Percentiles rank a stretch among this genome's conserved stretches.
Evolutionary conservation across 2,797 vertebrate genomes (phyloP).

Genomic region (Poeciliopsis presidionis): DNA sequence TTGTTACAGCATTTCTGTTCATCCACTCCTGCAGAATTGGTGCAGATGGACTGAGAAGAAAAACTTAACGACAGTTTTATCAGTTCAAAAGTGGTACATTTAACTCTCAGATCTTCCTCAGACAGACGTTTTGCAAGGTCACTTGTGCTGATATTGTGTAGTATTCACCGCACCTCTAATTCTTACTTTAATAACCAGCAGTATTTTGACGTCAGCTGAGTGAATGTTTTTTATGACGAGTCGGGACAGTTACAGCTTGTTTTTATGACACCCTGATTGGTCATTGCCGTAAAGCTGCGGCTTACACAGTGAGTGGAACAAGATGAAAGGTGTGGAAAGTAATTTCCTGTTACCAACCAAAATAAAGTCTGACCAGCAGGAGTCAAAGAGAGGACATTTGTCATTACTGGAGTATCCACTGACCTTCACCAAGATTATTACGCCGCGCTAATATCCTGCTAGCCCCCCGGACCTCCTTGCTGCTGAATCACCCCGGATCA

Average conservation of each 20-base stretch:
- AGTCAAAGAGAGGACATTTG: conserved; percentile 71
- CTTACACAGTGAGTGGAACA: conserved; percentile 55
- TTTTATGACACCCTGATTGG: conserved; percentile 71
- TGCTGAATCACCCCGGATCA: conserved; percentile 78
- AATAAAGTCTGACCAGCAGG: conserved; percentile 69
- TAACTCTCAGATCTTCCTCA: neutral
- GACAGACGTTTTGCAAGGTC: conserved; percentile 5
- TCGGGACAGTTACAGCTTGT: conserved; percentile 62
- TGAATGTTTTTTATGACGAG: conserved; percentile 65
- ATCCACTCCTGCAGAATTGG: neutral
- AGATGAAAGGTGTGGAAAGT: conserved; percentile 68
- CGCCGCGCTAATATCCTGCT: conserved; percentile 67
- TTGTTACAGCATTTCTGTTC: neutral
- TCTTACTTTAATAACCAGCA: conserved; percentile 53
- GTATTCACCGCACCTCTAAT: conserved; percentile 28
- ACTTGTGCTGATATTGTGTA: conserved; percentile 17
- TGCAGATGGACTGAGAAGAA: neutral
- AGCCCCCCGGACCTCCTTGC: conserved; percentile 51
- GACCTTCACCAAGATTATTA: conserved; percentile 71
- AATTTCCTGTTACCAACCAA: conserved; percentile 74
- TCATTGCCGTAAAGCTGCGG: conserved; percentile 58
- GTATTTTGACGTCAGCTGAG: conserved; percentile 52
- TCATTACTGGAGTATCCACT: conserved; percentile 69
- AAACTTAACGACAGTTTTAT: neutral
- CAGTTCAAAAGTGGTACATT: neutral